Base-by-base conservation (phyloP, 2,113 vertebrate genomes). In the Puffinus mauretanicus region DNA sequence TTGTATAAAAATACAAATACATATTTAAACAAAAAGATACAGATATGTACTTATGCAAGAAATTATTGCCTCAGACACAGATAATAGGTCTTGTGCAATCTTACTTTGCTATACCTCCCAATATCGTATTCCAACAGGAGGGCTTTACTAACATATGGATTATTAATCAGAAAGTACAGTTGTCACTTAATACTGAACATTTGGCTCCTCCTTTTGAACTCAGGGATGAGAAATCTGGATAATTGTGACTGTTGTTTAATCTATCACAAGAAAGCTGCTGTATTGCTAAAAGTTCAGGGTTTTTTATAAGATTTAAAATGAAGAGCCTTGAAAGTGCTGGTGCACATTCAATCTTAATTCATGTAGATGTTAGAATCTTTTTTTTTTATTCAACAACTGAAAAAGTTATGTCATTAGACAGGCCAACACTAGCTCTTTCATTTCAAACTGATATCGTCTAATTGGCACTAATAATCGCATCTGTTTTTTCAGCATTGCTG, bases 401-500 rank as follows among this genome's bases (percentile, higher is more conserved):
- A 86, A 54, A 86, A 52, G 19, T 30, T 25, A 20, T 73, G 27
- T 46, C 0, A 1, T 62, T 82, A 86, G 36, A 27, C 25, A 78
- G 42, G 22, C n/a, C 51, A 88, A 30, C 34, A n/a, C 16, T 65
- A 70, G 27, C 7, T 75, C 3, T 66, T 84, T 89, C 16, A 11
- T 87, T 95, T 93, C 6, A 11, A 57, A 89, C 46, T 32, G 34
- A 10, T 81, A 40, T 73, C 13, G 5, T 90, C 36, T 55, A 90
- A 83, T 51, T 92, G 27, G 42, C 67, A 42, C 80, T 94, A 87
- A 91, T 90, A 86, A 92, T 90, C 71, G 38, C 52, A 60, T 92
- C 77, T 88, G 30, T 4, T 85, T 96, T 79, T 91, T 75, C 58
- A 78, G 24, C 57, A 44, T 21, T 86, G 26, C 52, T 79, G 47